phyloP scores from a whole-genome alignment of 2,888 invertebrate species.

The Pyrochroa serraticornis region DNA sequence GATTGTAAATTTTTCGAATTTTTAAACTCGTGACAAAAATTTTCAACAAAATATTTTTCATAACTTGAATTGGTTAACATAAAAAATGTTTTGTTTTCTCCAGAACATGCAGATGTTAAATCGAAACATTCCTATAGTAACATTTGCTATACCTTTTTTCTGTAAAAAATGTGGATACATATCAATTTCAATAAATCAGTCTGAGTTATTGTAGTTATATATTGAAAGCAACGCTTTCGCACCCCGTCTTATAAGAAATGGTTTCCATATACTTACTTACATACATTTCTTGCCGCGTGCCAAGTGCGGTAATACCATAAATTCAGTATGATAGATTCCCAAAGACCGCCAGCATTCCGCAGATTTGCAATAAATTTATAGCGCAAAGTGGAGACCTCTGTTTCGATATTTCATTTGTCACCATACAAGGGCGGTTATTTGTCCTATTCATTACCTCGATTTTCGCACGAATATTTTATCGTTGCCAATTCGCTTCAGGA shows the following conservation, averaged over 20 bases:
- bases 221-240: constrained; percentile 9
- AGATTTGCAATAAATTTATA: constrained; percentile 23
- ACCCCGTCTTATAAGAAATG: constrained; percentile 7
- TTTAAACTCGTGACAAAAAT: too few relatives aligned
- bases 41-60: too few relatives aligned
- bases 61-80: too few relatives aligned
- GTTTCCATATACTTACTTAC: constrained; percentile 10
- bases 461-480: not conserved
- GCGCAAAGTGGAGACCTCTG: constrained; percentile 13
- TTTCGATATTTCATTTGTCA: constrained; percentile 1
- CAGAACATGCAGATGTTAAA: too few relatives aligned
- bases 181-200: constrained; percentile 5
- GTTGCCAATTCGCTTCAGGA: not conserved
- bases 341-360: constrained; percentile 11
- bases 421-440: too few relatives aligned
- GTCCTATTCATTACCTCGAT: not conserved
- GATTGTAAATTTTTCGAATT: too few relatives aligned
- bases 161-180: not conserved
- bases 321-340: constrained; percentile 16
- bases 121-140: too few relatives aligned
- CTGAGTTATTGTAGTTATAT: constrained; percentile 17
- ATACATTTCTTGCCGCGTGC: constrained; percentile 8
- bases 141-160: too few relatives aligned
- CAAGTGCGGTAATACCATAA: constrained; percentile 8
- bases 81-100: too few relatives aligned